phyloP scores from a whole-genome alignment of 2,797 vertebrate species.

The Carcharodon carcharias region DNA sequence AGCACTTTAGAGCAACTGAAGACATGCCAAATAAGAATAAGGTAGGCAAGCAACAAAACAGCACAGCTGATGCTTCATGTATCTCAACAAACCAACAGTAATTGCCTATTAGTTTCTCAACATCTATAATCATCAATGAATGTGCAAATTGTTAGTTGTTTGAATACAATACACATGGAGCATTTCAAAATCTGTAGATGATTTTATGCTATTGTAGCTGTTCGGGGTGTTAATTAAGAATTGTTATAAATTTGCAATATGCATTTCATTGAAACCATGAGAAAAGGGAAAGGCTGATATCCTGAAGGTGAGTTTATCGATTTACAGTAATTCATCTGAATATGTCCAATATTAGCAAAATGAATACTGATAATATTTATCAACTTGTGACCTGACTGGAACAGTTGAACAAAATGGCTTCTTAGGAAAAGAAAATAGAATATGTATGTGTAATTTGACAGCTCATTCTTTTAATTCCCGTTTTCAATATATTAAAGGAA shows the following conservation, averaged over 20 bases:
- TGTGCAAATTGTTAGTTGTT: background rate
- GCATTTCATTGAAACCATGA: background rate
- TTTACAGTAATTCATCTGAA: background rate
- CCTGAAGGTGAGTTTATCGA: background rate
- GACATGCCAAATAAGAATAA: conserved; percentile 52
- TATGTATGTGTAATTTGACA: background rate
- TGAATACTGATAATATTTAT: background rate
- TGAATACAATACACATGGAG: background rate
- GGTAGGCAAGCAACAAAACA: conserved; percentile 52
- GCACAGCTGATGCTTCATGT: background rate
- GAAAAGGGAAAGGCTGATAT: background rate
- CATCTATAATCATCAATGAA: background rate
- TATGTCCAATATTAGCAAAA: background rate
- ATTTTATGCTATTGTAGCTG: background rate
- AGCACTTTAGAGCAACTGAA: conserved; percentile 60
- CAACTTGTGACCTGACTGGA: background rate
- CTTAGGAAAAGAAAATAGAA: background rate
- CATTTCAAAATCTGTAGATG: background rate
- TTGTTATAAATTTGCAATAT: background rate
- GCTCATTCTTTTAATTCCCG: background rate
- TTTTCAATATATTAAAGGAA: background rate
- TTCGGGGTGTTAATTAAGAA: background rate
- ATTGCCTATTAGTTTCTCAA: background rate
- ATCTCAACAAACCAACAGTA: background rate
- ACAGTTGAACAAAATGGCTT: background rate